Conservation (phyloP, 2,797 vertebrate genomes). For the Caiman crocodilus region DNA sequence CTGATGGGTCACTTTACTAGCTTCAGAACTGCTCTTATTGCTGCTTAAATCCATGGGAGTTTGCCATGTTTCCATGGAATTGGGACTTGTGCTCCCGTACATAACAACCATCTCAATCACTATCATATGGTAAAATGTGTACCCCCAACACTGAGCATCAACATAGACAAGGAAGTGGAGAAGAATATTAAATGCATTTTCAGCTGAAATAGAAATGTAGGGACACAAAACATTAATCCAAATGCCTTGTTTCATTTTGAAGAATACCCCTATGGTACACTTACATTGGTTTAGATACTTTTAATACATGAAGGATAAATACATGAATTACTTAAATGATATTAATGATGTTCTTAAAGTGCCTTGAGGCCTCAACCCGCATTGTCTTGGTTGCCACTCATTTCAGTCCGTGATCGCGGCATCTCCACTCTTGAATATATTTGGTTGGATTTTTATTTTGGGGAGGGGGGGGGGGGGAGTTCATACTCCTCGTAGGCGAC, state of each 20-base stretch:
- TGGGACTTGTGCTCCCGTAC: neutral
- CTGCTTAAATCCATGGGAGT: neutral
- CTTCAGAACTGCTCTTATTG: neutral
- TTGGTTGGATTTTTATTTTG: no score
- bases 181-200: neutral
- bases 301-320: slow-evolving; percentile 30
- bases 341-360: neutral
- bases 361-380: no score
- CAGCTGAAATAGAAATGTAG: neutral
- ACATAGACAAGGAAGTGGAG: neutral
- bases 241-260: neutral
- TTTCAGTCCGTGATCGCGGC: no score
- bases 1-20: neutral
- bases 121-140: neutral
- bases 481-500: no score
- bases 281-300: neutral
- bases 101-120: fast-evolving
- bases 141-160: neutral
- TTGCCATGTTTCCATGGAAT: neutral
- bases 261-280: neutral
- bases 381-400: no score
- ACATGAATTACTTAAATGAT: neutral
- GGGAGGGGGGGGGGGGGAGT: no score
- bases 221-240: neutral
- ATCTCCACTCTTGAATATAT: no score